Base-by-base conservation (phyloP, 2,797 vertebrate species). In the Siniperca obscura region DNA sequence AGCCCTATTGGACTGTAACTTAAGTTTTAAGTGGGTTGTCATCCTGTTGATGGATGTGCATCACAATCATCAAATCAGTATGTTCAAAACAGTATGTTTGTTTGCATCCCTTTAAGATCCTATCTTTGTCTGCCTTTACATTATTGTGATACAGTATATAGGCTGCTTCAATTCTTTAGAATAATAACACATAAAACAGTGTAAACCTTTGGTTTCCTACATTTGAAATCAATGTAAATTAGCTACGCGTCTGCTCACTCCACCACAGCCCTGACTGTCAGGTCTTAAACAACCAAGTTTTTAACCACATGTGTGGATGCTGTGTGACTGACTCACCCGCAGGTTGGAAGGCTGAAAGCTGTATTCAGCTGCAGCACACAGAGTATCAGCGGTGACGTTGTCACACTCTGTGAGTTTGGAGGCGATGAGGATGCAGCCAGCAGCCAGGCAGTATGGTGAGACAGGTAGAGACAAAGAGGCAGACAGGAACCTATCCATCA, bases 341-440 rank as follows among this genome's bases (percentile, higher is more conserved):
- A 96, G 91, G 84, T 78, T 85, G 2, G 88, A 90, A 0, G 91
- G 81, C 74, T 70, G 86, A 84, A 96, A 96, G 89, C 93, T 90
- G 81, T 94, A 92, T 3, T 95, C 94, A 0, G 94, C 94, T 0
- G 94, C 93, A 0, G 94, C 93, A 6, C 95, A 95, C 30, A 96
- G 94, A 0, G 87, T 50, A 22, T 95, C 94, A 0, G 95, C 88
- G 0, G 87, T 86, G 62, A 96, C 82, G 1, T 78, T 93, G 59
- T 96, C 94, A 1, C 94, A 92, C 87, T 96, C 95, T 1, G 89
- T 86, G 76, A 96, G 92, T 57, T 96, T 96, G 25, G 96, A 96
- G 80, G 96, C 93, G 56, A 96, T 92, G 80, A 96, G 95, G 85
- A 96, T 66, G 85, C 96, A 96, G 81, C 93, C 90, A 0, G 96